A percentile compares a stretch with the other conserved stretches of the same genome.
Conservation (phyloP, 1,140 invertebrate genomes). For the Orussus abietinus region DNA sequence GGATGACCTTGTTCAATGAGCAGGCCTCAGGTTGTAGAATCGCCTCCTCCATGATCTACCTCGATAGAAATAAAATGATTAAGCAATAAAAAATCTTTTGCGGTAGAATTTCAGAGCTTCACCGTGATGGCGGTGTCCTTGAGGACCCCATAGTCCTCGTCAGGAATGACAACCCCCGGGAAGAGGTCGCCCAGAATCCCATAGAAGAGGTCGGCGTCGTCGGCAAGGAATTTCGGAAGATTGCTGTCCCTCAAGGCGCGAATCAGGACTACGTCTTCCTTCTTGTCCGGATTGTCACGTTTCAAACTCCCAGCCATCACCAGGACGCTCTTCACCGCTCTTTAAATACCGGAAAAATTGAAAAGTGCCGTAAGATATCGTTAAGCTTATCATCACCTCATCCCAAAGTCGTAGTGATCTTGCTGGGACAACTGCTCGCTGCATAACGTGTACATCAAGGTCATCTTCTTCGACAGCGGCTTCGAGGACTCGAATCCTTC, state of each 20-base stretch:
- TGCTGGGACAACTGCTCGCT: slow-evolving; percentile 90
- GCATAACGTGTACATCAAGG: slow-evolving; percentile 87
- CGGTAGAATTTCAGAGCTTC: slow-evolving; percentile 1
- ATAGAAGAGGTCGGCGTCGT: slow-evolving; percentile 77
- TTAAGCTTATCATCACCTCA: slow-evolving; percentile 64
- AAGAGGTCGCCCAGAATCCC: slow-evolving; percentile 89
- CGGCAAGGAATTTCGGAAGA: slow-evolving; percentile 84
- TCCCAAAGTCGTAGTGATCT: slow-evolving; percentile 91
- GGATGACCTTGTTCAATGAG: slow-evolving; percentile 74
- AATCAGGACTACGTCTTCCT: slow-evolving; percentile 73
- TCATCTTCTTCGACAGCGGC: slow-evolving; percentile 82
- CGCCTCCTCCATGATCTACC: slow-evolving; percentile 51
- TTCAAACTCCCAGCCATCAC: slow-evolving; percentile 88
- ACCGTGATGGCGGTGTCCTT: slow-evolving; percentile 56
- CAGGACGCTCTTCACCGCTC: slow-evolving; percentile 62
- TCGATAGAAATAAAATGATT: slow-evolving; percentile 10
- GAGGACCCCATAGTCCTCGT: slow-evolving; percentile 74
- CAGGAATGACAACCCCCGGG: slow-evolving; percentile 74
- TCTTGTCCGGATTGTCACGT: slow-evolving; percentile 76
- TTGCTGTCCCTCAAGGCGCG: slow-evolving; percentile 88
- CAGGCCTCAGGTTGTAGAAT: slow-evolving; percentile 62
- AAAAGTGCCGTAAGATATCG: slow-evolving; percentile 9
- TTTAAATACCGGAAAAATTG: slow-evolving; percentile 17
- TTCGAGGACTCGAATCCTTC: slow-evolving; percentile 89
- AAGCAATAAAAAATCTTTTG: neutral